Evolutionary conservation across 1,140 invertebrate genomes (phyloP), one percentile per base, ranked within the genome.

Genomic region (Macrocentrus cingulum): DNA sequence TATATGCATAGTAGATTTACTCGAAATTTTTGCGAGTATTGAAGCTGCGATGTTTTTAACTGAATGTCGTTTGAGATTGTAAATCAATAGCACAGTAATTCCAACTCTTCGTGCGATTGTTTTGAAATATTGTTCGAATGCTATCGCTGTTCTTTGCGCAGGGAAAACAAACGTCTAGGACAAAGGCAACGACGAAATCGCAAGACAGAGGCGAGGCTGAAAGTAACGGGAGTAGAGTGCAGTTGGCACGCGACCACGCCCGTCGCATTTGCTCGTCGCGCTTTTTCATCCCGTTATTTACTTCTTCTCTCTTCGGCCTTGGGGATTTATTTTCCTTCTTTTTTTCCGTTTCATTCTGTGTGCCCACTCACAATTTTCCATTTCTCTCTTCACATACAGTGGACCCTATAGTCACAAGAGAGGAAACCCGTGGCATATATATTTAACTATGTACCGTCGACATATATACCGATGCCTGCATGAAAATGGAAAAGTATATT

Each of bases 281-380:
- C 25, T 50, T 50, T 50, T 50, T 50, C 48, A 50, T 50, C 18
- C 48, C 45, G 45, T 48, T 56, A 67, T 67, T 67, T 65, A 67
- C 64, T 63, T 65, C 65, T 66, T 63, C 23, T 54, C 34, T 16
- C 13, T 48, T 44, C 49, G 42, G 23, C 25, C 9, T 58, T n/a
- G n/a, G 25, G 25, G 25, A 29, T 8, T 8, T 19, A 42, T 50
- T 58, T 53, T 16, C 23, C 34, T 50, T 37, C 8, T 9, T 25
- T 58, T 58, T 41, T 54, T 42, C 41, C 41, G 22, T 13, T 41
- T 54, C 39, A 54, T 54, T 54, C 39, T 54, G 32, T 32, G 53
- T 46, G 42, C 25, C 32, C 32, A 46, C 53, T 56, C 53, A 44
- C 53, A 56, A 56, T 56, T 56, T 56, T 46, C 53, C 42, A 45